A percentile compares a stretch with the other conserved stretches of the same genome.
Conservation (phyloP, 2,888 invertebrate species). For the Formica aserva region DNA sequence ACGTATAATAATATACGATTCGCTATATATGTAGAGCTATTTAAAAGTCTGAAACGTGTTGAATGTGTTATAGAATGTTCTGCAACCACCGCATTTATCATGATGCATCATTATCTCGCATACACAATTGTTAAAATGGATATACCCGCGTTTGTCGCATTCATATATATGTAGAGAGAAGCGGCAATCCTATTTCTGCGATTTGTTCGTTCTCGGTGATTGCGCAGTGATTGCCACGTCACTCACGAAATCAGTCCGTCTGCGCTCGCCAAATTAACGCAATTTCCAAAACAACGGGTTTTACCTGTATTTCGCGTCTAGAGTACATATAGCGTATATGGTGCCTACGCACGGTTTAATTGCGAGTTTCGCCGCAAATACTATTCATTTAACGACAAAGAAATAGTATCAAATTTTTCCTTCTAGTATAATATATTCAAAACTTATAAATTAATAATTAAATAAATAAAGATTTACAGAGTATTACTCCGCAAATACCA, state of each 20-base stretch:
- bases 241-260: conserved; percentile 83
- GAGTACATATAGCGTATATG: conserved; percentile 57
- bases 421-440: not conserved
- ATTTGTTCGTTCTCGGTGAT: conserved; percentile 80
- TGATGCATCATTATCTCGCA: conserved; percentile 51
- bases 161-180: conserved; percentile 49
- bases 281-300: conserved; percentile 83
- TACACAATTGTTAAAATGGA: conserved; percentile 60
- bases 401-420: conserved; percentile 64
- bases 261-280: conserved; percentile 83
- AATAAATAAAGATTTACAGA: too few relatives aligned
- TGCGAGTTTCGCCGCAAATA: conserved; percentile 75
- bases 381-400: conserved; percentile 74
- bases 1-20: not conserved
- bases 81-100: conserved; percentile 38
- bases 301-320: conserved; percentile 73
- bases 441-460: conserved; percentile 19
- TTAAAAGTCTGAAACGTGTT: conserved; percentile 41
- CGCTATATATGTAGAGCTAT: conserved; percentile 21
- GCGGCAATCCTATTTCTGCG: conserved; percentile 68
- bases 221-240: conserved; percentile 84
- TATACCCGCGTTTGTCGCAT: conserved; percentile 42
- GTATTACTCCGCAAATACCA: not conserved
- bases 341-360: conserved; percentile 75
- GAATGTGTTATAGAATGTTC: conserved; percentile 19